Base-by-base conservation (phyloP, 2,888 invertebrate species). In the Oscheius myriophilus region DNA sequence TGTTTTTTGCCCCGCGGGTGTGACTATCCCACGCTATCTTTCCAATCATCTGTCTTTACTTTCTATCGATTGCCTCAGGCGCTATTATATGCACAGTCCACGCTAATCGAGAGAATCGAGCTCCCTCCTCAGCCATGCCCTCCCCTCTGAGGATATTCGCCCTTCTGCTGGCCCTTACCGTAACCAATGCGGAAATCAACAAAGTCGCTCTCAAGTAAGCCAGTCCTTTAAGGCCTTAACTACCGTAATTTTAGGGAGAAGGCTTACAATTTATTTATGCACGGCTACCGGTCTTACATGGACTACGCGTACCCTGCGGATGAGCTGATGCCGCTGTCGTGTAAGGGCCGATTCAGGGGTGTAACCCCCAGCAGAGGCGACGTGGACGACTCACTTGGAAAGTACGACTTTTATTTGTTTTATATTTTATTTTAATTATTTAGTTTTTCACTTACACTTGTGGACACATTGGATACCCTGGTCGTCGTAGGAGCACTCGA, bases 251-350 rank as follows among this genome's bases (percentile, higher is more conserved):
- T 43, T 65, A 84, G 84, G 69, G 59, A 78, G 61, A 71, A 95
- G 89, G 91, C 95, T 16, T 90, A 93, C 68, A 92, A 93, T 85
- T 96, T 97, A 95, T 96, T 96, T 88, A 93, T 94, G 87, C 96
- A 96, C 90, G 96, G 94, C 3, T 96, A 95, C 87, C 90, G 92
- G 86, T 93, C 95, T 1, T 96, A 96, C 85, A 96, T 96, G 95
- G 71, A 82, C 25, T 92, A 96, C 90, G 97, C 97, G 16, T 98
- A 93, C 89, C 97, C 97, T 63, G 96, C 96, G 21, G 97, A 97
- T 89, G 97, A 98, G 88, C 89, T 97, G 78, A 96, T 96, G 96
- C 97, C 97, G 0, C 89, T 97, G 45, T 93, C 93, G 85, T 97
- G 97, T 88, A 92, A 92, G 86, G 97, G 96, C 39, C 90, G 97